These are phyloP conservation scores for Sus cebifrons DNA, from an alignment of 2,797 vertebrate species.

Conservation along the genomic window DNA sequence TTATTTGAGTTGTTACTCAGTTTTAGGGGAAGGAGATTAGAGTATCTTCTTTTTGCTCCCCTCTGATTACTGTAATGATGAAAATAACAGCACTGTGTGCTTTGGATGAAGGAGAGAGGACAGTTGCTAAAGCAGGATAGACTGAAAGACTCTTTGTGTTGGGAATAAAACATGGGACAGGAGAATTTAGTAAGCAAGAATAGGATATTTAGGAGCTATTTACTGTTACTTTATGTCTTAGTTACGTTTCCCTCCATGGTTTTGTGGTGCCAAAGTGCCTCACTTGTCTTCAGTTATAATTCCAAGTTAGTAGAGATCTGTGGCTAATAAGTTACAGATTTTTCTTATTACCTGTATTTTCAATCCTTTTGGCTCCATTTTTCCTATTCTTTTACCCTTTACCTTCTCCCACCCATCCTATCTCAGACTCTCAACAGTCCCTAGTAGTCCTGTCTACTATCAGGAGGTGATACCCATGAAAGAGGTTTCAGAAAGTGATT, in stretches of 20 bases:
- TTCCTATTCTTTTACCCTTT: conserved; percentile 17
- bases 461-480: background rate
- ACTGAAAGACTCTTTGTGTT: background rate
- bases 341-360: background rate
- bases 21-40: background rate
- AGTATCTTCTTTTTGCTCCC: background rate
- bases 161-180: background rate
- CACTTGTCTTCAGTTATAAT: background rate
- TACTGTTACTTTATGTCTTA: background rate
- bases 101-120: background rate
- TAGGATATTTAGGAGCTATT: background rate
- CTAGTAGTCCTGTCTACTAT: background rate
- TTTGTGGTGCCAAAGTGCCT: conserved; percentile 1
- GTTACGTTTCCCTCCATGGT: background rate
- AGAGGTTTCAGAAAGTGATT: background rate
- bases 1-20: background rate
- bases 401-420: background rate
- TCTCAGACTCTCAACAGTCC: background rate
- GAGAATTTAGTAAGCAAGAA: conserved; percentile 14
- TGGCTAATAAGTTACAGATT: background rate
- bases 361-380: background rate
- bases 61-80: background rate
- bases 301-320: background rate
- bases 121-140: background rate
- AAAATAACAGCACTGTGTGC: background rate